Evolutionary conservation across 2,888 invertebrate species (phyloP).

Genomic region (Macropis europaea): DNA sequence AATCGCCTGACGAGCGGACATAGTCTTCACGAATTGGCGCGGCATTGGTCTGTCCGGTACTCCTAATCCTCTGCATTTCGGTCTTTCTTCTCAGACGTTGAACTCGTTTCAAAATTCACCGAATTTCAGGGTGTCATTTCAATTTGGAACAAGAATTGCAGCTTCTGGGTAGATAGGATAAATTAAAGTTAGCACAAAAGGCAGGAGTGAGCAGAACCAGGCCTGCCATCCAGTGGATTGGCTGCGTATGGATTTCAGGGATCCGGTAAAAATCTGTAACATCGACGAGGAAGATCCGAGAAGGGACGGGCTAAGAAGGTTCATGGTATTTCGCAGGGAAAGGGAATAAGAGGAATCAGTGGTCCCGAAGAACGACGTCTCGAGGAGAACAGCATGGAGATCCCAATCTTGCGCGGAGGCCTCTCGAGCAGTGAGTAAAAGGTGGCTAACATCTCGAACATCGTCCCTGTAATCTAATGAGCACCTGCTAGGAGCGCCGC

Average conservation of each 20-base stretch:
- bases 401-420: slow-evolving; percentile 74
- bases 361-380: slow-evolving; percentile 50
- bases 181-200: slow-evolving; percentile 20
- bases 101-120: too few relatives aligned
- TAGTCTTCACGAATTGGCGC: too few relatives aligned
- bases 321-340: slow-evolving; percentile 44
- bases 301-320: slow-evolving; percentile 7
- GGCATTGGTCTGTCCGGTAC: too few relatives aligned
- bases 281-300: slow-evolving; percentile 27
- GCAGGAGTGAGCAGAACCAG: slow-evolving; percentile 31
- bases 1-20: too few relatives aligned
- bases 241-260: slow-evolving; percentile 39
- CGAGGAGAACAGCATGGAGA: slow-evolving; percentile 67
- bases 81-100: too few relatives aligned
- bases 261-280: slow-evolving; percentile 58
- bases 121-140: too few relatives aligned
- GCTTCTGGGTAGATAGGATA: too few relatives aligned
- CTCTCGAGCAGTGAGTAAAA: slow-evolving; percentile 75
- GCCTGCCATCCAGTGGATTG: slow-evolving; percentile 16
- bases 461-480: slow-evolving; percentile 77
- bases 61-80: too few relatives aligned
- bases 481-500: slow-evolving; percentile 76
- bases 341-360: slow-evolving; percentile 39
- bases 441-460: slow-evolving; percentile 76
- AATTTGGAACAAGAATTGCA: too few relatives aligned